Evolutionary conservation across 2,797 vertebrate genomes (phyloP).

Genomic region (Meda fulgida): DNA sequence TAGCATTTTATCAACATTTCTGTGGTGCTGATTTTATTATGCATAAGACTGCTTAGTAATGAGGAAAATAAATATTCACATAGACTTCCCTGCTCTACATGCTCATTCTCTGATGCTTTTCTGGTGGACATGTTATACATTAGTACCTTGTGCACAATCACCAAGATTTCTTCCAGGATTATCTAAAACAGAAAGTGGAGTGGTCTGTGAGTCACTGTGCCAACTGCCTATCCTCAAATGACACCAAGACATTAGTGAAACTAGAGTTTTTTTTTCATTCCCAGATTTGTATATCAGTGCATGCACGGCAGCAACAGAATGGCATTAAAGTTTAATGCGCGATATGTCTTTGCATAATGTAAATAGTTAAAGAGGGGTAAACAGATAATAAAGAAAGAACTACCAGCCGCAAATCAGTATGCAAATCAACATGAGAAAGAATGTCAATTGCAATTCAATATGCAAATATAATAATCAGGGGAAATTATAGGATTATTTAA

Average conservation of each 20-base stretch:
- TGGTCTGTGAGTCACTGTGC: constrained; percentile 17
- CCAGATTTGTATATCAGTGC: constrained; percentile 2
- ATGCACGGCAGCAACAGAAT: not conserved
- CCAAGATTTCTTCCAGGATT: constrained; percentile 33
- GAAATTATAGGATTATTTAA: not conserved
- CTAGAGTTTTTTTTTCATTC: constrained; percentile 37
- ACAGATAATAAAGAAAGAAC: not conserved
- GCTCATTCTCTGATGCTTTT: constrained; percentile 28
- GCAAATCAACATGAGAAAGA: not conserved
- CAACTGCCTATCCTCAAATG: constrained; percentile 13
- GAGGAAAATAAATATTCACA: constrained; percentile 44
- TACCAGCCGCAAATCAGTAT: not conserved
- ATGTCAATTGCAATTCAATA: not conserved
- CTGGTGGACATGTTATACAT: constrained; percentile 41
- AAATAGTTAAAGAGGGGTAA: no score
- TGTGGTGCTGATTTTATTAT: constrained; percentile 45
- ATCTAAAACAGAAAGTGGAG: constrained; percentile 11
- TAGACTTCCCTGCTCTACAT: constrained; percentile 19
- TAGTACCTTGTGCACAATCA: constrained; percentile 28
- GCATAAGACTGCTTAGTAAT: constrained; percentile 45
- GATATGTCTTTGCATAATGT: not conserved
- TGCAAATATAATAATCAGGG: not conserved
- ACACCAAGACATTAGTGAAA: constrained; percentile 24
- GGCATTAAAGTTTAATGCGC: not conserved
- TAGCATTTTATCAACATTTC: constrained; percentile 67